Conservation (phyloP, 2,888 invertebrate species). For the Branchipolynoe longqiensis region DNA sequence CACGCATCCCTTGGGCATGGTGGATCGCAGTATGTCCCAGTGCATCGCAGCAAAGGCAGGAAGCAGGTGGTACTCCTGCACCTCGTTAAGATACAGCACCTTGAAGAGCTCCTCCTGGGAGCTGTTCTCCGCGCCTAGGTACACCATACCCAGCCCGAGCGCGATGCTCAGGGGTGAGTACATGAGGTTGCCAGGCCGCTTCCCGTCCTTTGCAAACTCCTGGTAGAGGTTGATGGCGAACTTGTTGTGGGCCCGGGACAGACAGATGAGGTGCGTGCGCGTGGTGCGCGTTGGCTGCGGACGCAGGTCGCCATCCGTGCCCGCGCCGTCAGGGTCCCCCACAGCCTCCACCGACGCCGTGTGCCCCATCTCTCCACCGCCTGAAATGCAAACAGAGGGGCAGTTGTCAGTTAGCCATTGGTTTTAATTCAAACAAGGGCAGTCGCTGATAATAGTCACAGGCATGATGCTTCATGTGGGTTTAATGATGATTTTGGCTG, state of each 20-base stretch:
- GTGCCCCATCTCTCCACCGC: slow-evolving; percentile 57
- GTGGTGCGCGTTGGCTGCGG: slow-evolving; percentile 64
- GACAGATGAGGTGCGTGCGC: slow-evolving; percentile 67
- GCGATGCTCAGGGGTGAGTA: slow-evolving; percentile 67
- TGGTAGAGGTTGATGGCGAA: slow-evolving; percentile 68
- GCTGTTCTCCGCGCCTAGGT: slow-evolving; percentile 65
- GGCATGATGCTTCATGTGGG: too few species aligned
- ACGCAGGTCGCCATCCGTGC: slow-evolving; percentile 31
- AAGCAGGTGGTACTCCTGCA: slow-evolving; percentile 66
- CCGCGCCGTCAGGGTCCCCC: slow-evolving; percentile 35
- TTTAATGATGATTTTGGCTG: too few species aligned
- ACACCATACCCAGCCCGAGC: slow-evolving; percentile 68
- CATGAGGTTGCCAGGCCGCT: slow-evolving; percentile 68
- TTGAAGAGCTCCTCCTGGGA: slow-evolving; percentile 68
- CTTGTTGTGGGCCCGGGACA: slow-evolving; percentile 69
- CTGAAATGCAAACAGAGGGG: too few species aligned
- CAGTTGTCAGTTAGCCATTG: too few species aligned
- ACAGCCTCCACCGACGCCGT: slow-evolving; percentile 56
- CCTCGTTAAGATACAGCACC: slow-evolving; percentile 66
- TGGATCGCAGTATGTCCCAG: slow-evolving; percentile 67
- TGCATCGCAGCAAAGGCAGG: slow-evolving; percentile 70
- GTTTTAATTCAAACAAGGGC: too few species aligned
- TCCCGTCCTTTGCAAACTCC: slow-evolving; percentile 69
- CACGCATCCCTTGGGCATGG: slow-evolving; percentile 67
- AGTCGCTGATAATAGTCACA: too few species aligned